These are phyloP conservation scores for Microcebus lehilahytsara DNA, from an alignment of 2,113 vertebrate genomes.

Conservation along the genomic window DNA sequence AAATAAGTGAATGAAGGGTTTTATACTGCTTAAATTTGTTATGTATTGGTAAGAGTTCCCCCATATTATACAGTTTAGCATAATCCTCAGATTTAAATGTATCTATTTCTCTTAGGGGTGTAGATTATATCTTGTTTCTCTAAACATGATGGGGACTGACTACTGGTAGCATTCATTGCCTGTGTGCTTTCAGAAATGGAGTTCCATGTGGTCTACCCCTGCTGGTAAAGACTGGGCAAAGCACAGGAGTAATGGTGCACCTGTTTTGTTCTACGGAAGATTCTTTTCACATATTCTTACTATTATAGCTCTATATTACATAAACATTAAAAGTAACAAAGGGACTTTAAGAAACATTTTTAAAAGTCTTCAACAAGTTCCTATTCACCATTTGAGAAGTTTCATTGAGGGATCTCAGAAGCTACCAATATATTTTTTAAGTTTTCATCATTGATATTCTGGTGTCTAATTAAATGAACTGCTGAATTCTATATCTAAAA, in stretches of 20 bases:
- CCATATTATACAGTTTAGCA: not conserved
- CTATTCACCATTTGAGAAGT: not conserved
- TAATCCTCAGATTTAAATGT: not conserved
- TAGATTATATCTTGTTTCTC: not conserved
- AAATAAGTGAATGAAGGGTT: not conserved
- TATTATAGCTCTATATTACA: not conserved
- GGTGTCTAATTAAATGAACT: not conserved
- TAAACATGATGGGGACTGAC: not conserved
- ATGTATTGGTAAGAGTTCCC: not conserved
- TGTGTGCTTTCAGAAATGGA: not conserved
- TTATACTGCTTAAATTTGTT: not conserved
- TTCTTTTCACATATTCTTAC: not conserved
- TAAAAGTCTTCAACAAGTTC: not conserved
- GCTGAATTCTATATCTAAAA: constrained; percentile 1
- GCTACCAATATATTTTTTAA: not conserved
- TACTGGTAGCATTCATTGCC: not conserved
- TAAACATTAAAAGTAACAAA: not conserved
- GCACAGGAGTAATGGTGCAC: not conserved
- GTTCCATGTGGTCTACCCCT: not conserved
- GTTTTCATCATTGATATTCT: not conserved
- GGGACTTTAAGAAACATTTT: not conserved
- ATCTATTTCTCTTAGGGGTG: not conserved
- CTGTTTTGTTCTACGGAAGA: not conserved
- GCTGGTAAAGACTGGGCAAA: not conserved
- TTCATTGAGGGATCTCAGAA: not conserved